A percentile compares a stretch with the other conserved stretches of the same genome.
phyloP scores from a whole-genome alignment of 53 echinoderm and acorn worm genomes.

The Zoroaster sp. region DNA sequence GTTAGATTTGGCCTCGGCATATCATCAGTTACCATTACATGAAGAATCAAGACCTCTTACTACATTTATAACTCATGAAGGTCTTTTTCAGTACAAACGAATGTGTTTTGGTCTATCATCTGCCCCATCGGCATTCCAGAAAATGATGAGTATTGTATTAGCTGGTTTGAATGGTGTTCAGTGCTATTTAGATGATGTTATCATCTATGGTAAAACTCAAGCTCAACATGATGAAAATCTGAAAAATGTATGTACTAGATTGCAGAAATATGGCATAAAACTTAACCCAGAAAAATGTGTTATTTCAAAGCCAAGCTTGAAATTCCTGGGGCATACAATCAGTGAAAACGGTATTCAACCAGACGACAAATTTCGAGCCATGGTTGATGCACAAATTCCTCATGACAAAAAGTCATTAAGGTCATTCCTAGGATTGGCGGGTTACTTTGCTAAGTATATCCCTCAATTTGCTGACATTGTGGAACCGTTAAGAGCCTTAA shows the following conservation, averaged over 20 bases:
- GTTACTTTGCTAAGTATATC: constrained; percentile 43
- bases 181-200: constrained; percentile 70
- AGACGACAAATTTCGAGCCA: constrained; percentile 23
- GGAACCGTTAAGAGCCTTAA: not conserved
- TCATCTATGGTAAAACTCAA: constrained; percentile 56
- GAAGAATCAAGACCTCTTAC: constrained; percentile 62
- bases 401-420: constrained; percentile 32
- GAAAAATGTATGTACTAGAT: constrained; percentile 16
- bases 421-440: constrained; percentile 28
- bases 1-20: constrained; percentile 64
- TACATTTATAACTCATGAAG: constrained; percentile 73
- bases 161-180: constrained; percentile 50
- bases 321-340: constrained; percentile 56
- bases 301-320: constrained; percentile 24
- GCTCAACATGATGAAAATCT: constrained; percentile 27
- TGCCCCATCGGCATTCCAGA: constrained; percentile 72
- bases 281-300: constrained; percentile 48
- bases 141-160: constrained; percentile 61
- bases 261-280: constrained; percentile 34
- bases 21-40: constrained; percentile 63
- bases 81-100: constrained; percentile 59
- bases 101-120: constrained; percentile 71
- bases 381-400: constrained; percentile 14
- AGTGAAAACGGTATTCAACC: constrained; percentile 31
- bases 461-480: constrained; percentile 6